phyloP scores from a whole-genome alignment of 2,888 invertebrate species.

The Tetanocera ferruginea region DNA sequence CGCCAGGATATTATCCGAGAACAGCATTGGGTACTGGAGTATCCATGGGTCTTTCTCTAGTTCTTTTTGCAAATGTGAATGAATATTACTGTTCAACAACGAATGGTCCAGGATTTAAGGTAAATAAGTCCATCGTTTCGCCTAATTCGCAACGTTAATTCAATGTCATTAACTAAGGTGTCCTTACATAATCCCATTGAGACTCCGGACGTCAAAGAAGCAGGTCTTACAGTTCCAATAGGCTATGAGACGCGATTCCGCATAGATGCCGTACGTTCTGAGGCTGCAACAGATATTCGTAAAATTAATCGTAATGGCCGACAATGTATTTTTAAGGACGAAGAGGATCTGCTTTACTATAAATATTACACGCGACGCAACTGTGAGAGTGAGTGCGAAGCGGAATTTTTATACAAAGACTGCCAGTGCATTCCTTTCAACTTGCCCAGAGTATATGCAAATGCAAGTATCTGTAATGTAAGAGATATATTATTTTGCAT shows the following conservation, averaged over 20 bases:
- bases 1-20: constrained; percentile 74
- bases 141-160: not conserved
- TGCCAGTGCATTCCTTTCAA: constrained; percentile 61
- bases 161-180: constrained; percentile 33
- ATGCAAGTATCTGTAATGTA: constrained; percentile 74
- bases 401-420: constrained; percentile 47
- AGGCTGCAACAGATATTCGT: constrained; percentile 75
- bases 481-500: constrained; percentile 50
- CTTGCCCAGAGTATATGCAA: constrained; percentile 74
- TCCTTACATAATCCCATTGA: constrained; percentile 80
- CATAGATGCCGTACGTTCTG: constrained; percentile 77
- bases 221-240: constrained; percentile 78
- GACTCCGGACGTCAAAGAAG: constrained; percentile 81
- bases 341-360: constrained; percentile 78
- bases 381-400: constrained; percentile 75
- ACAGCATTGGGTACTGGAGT: constrained; percentile 75
- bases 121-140: constrained; percentile 66
- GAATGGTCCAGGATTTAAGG: constrained; percentile 71
- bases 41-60: constrained; percentile 78
- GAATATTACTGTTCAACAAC: constrained; percentile 87
- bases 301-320: constrained; percentile 75
- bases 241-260: constrained; percentile 79
- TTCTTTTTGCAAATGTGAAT: constrained; percentile 78
- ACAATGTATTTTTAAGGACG: constrained; percentile 80
- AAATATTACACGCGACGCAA: constrained; percentile 61